Evolutionary conservation across 2,113 vertebrate genomes (phyloP).

Genomic region (Emydura subglobosa): DNA sequence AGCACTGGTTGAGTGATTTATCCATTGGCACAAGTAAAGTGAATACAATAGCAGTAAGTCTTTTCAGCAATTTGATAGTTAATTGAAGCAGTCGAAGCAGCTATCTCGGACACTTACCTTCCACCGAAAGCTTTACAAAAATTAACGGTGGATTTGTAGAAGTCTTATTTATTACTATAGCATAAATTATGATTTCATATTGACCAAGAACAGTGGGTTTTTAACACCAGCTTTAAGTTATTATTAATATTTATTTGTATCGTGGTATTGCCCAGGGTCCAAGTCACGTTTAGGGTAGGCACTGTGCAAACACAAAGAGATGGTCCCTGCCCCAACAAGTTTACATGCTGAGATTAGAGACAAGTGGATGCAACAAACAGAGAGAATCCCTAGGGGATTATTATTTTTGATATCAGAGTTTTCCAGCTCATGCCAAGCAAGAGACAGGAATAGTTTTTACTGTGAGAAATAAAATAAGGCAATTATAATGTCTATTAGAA

Average conservation of each 20-base stretch:
- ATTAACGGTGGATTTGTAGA: not conserved
- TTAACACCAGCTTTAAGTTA: constrained; percentile 30
- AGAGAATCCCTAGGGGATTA: not conserved
- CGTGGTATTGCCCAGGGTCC: rapidly evolving
- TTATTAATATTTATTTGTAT: not conserved
- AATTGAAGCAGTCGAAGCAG: not conserved
- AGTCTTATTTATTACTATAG: constrained; percentile 21
- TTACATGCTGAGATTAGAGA: not conserved
- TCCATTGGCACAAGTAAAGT: not conserved
- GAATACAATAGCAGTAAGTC: constrained; percentile 16
- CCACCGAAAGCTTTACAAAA: constrained; percentile 46
- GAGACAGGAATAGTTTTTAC: not conserved
- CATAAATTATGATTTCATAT: not conserved
- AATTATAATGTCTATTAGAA: not conserved
- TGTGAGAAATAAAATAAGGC: not conserved
- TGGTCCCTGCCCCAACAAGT: not conserved
- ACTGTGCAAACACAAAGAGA: not conserved
- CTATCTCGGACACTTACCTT: not conserved
- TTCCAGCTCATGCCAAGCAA: constrained; percentile 12
- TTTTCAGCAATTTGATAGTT: not conserved
- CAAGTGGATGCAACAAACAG: not conserved
- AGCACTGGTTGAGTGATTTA: constrained; percentile 37
- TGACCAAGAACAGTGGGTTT: constrained; percentile 26
- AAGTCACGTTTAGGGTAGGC: not conserved
- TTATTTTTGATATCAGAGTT: not conserved